phyloP scores from a whole-genome alignment of 2,113 vertebrate species.

The Raphicerus campestris region DNA sequence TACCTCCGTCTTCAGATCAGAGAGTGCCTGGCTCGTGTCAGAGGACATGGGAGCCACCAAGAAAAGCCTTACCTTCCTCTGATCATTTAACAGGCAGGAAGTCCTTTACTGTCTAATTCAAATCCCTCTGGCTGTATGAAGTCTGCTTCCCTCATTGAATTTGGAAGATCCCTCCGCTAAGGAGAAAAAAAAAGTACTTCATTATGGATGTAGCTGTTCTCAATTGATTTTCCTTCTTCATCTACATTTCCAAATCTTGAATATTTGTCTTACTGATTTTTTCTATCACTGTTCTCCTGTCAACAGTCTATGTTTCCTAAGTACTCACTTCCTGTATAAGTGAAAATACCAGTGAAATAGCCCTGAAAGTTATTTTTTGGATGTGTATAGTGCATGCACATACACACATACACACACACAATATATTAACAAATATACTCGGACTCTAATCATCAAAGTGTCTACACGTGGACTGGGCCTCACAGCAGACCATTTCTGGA shows the following conservation, averaged over 20 bases:
- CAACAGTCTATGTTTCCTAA: neutral
- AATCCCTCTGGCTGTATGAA: neutral
- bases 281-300: neutral
- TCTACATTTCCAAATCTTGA: neutral
- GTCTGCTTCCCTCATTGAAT: neutral
- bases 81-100: neutral
- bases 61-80: neutral
- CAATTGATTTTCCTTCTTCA: neutral
- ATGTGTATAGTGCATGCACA: neutral
- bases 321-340: neutral
- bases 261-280: constrained; percentile 30
- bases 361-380: neutral
- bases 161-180: neutral
- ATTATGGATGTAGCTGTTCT: neutral
- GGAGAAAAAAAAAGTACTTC: neutral
- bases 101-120: neutral
- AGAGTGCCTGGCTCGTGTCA: neutral
- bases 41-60: neutral
- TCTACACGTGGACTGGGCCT: neutral
- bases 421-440: neutral
- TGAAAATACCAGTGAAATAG: neutral
- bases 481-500: neutral
- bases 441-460: neutral
- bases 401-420: neutral
- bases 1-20: neutral